A percentile compares a stretch with the other conserved stretches of the same genome.
phyloP scores from a whole-genome alignment of 2,113 vertebrate genomes.

The Cyphomyrus discorhynchus region DNA sequence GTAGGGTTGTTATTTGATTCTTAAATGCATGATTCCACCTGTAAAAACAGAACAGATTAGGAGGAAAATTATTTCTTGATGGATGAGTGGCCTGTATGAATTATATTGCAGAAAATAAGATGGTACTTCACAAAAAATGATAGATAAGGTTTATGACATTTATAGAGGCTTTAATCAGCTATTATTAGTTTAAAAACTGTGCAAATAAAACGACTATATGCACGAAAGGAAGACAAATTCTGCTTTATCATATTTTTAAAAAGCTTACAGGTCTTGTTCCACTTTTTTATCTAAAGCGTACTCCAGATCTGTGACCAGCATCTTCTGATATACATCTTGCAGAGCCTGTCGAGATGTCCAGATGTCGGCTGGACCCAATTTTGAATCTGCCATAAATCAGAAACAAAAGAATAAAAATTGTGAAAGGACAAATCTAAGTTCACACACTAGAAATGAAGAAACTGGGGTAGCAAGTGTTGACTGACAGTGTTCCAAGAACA shows the following conservation, averaged over 20 bases:
- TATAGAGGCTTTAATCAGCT: neutral
- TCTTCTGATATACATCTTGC: slow-evolving; percentile 98
- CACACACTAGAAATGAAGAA: neutral
- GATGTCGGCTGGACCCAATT: slow-evolving; percentile 92
- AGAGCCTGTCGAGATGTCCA: slow-evolving; percentile 97
- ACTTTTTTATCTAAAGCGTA: slow-evolving; percentile 99
- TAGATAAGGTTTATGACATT: neutral
- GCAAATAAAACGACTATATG: neutral
- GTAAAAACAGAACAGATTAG: slow-evolving; percentile 33
- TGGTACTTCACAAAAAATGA: neutral
- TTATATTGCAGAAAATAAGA: neutral
- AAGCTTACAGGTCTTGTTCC: slow-evolving; percentile 95
- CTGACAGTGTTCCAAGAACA: neutral
- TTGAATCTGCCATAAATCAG: slow-evolving; percentile 70
- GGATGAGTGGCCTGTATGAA: neutral
- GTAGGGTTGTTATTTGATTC: slow-evolving; percentile 98
- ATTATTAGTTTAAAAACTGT: neutral
- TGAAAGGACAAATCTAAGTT: neutral
- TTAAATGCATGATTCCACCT: slow-evolving; percentile 99
- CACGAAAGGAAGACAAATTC: neutral
- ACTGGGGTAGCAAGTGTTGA: neutral
- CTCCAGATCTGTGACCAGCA: slow-evolving; percentile 96
- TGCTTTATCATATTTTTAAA: neutral
- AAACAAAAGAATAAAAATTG: neutral
- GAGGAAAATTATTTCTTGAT: neutral